Evolutionary conservation across 2,888 invertebrate species (phyloP), one percentile per base, ranked within the genome.

Genomic region (Listrodromus nycthemerus): DNA sequence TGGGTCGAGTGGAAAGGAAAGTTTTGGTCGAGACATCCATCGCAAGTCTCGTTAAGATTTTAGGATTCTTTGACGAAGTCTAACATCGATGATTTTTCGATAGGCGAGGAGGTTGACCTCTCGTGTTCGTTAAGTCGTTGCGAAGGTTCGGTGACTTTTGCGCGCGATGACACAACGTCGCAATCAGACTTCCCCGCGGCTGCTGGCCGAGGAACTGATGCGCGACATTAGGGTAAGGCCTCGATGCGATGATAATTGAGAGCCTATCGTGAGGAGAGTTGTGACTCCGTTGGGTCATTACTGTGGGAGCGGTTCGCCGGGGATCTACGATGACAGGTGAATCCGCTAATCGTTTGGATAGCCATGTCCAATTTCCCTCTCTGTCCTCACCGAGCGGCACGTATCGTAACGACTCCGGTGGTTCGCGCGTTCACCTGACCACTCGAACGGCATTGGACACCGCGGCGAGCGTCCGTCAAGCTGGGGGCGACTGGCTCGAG

Each of bases 281-380:
- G 63, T 74, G 55, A 77, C 52, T 61, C 50, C 55, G 19, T 50
- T 41, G 27, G 52, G 37, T 71, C 65, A 83, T 71, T 61, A 52
- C 52, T 83, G 86, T 85, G 87, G 92, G 92, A 91, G 92, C 89
- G 92, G 92, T 90, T 78, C 87, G 87, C 55, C 21, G 71, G 70
- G 88, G 85, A 92, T 91, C 88, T 88, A 89, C 88, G 91, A 91
- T 89, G 92, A 92, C 92, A 93, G 91, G 92, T 92, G 91, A 88
- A 91, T 91, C 89, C 90, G 89, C 89, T 91, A 92, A 92, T 90
- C 91, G 92, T 91, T 91, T 89, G 90, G 41, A 90, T 87, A 86
- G 87, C 83, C 85, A 80, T 79, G 84, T 80, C 73, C 24, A 41
- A 50, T 13, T 71, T 67, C 69, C 52, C 66, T 70, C 55, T 45